These are phyloP conservation scores for Caenorhabditis tropicalis DNA, from an alignment of 1,140 invertebrate genomes.

Conservation along the genomic window DNA sequence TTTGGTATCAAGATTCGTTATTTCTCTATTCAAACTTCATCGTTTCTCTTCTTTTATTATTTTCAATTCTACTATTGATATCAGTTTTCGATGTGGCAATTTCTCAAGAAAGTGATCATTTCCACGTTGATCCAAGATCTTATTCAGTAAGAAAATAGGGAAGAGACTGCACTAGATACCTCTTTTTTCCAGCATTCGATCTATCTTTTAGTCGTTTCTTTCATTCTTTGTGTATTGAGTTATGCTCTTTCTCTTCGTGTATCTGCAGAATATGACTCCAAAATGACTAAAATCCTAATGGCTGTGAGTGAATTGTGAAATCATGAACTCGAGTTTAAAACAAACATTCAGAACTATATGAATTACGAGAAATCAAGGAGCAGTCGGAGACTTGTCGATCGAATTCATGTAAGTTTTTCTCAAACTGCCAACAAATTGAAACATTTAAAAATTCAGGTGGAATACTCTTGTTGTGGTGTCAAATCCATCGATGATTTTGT, in stretches of 20 bases:
- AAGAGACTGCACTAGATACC: too few species aligned
- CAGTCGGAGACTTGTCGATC: background rate
- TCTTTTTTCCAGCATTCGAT: background rate
- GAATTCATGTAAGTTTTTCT: background rate
- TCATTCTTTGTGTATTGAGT: background rate
- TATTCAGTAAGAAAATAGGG: background rate
- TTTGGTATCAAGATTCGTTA: background rate
- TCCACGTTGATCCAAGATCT: background rate
- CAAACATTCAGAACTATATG: slow-evolving; percentile 24
- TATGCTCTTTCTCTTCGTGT: slow-evolving; percentile 1
- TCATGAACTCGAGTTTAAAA: too few species aligned
- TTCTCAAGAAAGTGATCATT: slow-evolving; percentile 5
- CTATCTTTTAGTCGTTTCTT: background rate
- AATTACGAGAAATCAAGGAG: background rate
- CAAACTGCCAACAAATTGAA: background rate
- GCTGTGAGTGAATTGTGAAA: background rate
- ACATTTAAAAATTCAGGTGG: background rate
- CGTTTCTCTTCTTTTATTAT: background rate
- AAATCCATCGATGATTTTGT: slow-evolving; percentile 30
- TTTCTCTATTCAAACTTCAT: background rate
- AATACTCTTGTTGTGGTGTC: slow-evolving; percentile 2
- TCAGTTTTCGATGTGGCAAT: background rate
- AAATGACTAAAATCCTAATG: slow-evolving; percentile 9
- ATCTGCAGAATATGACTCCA: background rate
- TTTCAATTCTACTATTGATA: background rate